Evolutionary conservation across 2,113 vertebrate species (phyloP).

Genomic region (Zosterops borbonicus): DNA sequence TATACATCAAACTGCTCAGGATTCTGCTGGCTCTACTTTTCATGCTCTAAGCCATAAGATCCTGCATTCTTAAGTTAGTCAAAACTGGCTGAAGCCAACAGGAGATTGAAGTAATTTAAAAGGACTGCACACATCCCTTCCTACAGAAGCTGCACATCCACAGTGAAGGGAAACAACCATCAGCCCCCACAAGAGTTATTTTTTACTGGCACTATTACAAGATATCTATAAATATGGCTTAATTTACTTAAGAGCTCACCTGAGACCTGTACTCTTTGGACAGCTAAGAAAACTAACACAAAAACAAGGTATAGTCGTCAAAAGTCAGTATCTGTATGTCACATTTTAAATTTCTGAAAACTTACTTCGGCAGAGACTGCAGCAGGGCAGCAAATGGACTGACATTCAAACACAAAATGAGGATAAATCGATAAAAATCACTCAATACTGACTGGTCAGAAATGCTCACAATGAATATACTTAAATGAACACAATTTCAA

Average conservation of each 20-base stretch:
- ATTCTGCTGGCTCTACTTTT: neutral
- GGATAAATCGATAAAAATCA: neutral
- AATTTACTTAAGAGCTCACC: conserved; percentile 19
- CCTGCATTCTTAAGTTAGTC: neutral
- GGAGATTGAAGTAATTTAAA: neutral
- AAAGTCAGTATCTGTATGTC: neutral
- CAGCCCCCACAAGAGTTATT: neutral
- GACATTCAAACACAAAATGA: neutral
- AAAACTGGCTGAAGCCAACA: neutral
- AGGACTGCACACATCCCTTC: neutral
- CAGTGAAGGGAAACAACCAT: neutral
- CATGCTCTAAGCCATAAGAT: neutral
- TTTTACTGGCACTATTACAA: neutral
- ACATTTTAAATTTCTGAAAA: neutral
- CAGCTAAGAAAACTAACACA: neutral
- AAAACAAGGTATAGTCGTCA: neutral
- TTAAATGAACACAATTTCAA: neutral
- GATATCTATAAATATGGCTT: neutral
- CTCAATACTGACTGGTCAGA: neutral
- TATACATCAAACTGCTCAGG: neutral
- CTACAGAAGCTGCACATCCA: neutral
- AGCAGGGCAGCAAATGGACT: neutral
- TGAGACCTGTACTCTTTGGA: neutral
- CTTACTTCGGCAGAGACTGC: neutral
- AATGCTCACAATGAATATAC: neutral